Evolutionary conservation across 2,797 vertebrate genomes (phyloP).

Genomic region (Lophius americanus): DNA sequence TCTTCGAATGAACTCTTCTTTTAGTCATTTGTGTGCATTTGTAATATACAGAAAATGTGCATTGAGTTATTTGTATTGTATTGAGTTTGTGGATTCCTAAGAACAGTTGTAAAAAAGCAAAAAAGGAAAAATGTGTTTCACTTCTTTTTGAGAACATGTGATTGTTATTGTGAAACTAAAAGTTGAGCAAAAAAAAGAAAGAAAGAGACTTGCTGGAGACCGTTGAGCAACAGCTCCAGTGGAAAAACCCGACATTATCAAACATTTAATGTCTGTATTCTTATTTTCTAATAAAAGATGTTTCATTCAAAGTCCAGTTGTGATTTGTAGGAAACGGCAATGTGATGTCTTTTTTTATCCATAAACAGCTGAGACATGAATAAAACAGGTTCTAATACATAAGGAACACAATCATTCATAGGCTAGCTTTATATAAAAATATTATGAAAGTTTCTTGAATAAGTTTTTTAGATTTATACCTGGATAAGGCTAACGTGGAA

Average conservation of each 20-base stretch:
- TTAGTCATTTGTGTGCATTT: slow-evolving; percentile 15
- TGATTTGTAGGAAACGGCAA: neutral
- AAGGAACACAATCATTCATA: neutral
- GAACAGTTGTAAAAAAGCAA: slow-evolving; percentile 11
- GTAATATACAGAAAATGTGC: slow-evolving; percentile 20
- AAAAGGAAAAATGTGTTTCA: neutral
- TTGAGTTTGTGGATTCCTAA: slow-evolving; percentile 15
- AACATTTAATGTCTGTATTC: slow-evolving; percentile 6
- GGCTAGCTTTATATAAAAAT: too few relatives aligned
- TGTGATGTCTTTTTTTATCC: neutral
- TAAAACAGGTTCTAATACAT: too few relatives aligned
- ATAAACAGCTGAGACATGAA: too few relatives aligned
- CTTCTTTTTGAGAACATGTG: neutral
- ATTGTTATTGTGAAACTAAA: slow-evolving; percentile 19
- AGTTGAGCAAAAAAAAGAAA: neutral
- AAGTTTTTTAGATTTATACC: too few relatives aligned
- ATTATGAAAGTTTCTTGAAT: too few relatives aligned
- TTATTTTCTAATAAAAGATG: slow-evolving; percentile 43
- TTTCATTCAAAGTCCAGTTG: slow-evolving; percentile 10
- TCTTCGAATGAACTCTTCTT: slow-evolving; percentile 8
- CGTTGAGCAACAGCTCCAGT: neutral
- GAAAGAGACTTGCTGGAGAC: slow-evolving; percentile 7
- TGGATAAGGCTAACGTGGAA: too few relatives aligned
- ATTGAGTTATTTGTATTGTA: slow-evolving; percentile 16
- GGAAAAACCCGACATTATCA: neutral